Evolutionary conservation across 2,113 vertebrate genomes (phyloP), one percentile per base, ranked within the genome.

Genomic region (Myanophis thanlyinensis): DNA sequence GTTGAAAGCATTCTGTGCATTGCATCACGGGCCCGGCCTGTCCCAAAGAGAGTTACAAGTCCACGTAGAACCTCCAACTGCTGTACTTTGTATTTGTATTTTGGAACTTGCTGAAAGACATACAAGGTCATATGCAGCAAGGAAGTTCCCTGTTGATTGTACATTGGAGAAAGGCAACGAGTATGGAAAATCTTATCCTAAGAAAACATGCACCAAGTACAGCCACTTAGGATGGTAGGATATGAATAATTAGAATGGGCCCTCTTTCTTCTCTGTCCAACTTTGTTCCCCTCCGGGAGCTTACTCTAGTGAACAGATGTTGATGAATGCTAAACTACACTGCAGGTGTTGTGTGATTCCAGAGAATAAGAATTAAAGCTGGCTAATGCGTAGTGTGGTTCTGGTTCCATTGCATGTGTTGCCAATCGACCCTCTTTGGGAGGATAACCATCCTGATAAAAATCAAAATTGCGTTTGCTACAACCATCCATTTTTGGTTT

Each of bases 241-340:
- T 52, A 91, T 52, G 91, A 95, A 94, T 95, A 96, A 94, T 46
- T 86, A 10, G 48, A 35, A 56, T 12, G 89, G 62, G 2, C 91
- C 94, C 8, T 94, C 30, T 10, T 11, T 48, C 91, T 90, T 91
- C 92, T 95, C 5, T 88, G 92, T 85, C 51, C 93, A 80, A 52
- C 87, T 30, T 90, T 90, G 87, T 92, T 92, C n/a, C 86, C 85
- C 59, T 94, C 67, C 44, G 0, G 1, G 59, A 22, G 6, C 90
- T 94, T 94, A 90, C 80, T 86, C 23, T 92, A 23, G 89, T 30
- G 52, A 92, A 46, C 53, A 93, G 0, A 0, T 9, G 93, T 40
- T 88, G 23, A 88, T 92, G 25, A 87, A 90, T 94, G 92, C 93
- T 94, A 91, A 95, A 93, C 40, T 6, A 54, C 40, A 94, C 90